Percentiles rank a stretch among this genome's conserved stretches.
These are phyloP conservation scores for Miltochrista miniata DNA, from an alignment of 2,888 invertebrate genomes.

Conservation along the genomic window DNA sequence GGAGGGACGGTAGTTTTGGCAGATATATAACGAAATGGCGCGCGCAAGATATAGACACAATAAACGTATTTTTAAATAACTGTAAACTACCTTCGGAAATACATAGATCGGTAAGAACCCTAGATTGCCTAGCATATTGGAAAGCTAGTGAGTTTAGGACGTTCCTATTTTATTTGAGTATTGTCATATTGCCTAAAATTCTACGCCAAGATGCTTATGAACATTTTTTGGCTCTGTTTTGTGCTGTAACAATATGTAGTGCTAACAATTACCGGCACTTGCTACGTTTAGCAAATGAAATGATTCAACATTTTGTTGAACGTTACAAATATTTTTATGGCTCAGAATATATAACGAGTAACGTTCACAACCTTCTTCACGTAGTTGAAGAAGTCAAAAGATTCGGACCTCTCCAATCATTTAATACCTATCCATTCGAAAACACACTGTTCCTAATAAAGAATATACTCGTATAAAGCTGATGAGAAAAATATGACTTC, in stretches of 20 bases:
- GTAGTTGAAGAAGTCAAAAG: conserved; percentile 14
- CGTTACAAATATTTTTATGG: too few relatives aligned
- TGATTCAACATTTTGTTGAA: too few relatives aligned
- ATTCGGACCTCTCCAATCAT: conserved; percentile 13
- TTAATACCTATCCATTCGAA: conserved; percentile 21
- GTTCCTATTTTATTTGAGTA: conserved; percentile 20
- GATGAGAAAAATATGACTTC: background rate
- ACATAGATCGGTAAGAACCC: conserved; percentile 21
- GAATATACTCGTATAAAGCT: background rate
- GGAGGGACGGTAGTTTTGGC: conserved; percentile 5
- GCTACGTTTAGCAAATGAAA: too few relatives aligned
- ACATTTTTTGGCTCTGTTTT: conserved; percentile 6
- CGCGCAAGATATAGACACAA: background rate
- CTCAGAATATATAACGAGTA: background rate
- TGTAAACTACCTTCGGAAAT: conserved; percentile 19
- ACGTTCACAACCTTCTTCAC: conserved; percentile 2
- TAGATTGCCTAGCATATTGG: conserved; percentile 21
- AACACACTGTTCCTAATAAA: conserved; percentile 16
- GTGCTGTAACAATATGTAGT: conserved; percentile 5
- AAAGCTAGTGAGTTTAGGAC: conserved; percentile 21
- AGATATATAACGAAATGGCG: background rate
- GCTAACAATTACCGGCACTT: too few relatives aligned
- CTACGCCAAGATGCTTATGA: background rate
- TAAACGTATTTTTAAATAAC: background rate
- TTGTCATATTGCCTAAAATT: conserved; percentile 2